phyloP scores from a whole-genome alignment of 2,797 vertebrate genomes.

The Halcyon smyrnensis region DNA sequence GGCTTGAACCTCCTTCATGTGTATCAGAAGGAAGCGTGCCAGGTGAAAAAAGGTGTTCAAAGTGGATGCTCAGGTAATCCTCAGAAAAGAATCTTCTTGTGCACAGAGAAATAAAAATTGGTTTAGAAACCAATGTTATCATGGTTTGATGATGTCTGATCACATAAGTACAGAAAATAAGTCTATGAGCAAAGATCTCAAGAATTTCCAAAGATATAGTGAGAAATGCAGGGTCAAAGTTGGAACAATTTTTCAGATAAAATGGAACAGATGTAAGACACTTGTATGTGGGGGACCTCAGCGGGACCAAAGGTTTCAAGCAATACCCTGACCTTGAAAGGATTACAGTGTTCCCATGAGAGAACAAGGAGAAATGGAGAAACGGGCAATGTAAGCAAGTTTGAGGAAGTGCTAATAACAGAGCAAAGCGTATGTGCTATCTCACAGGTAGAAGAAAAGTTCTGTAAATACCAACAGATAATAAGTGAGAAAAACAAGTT shows the following conservation, averaged over 20 bases:
- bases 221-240: background rate
- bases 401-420: too few relatives aligned
- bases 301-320: too few relatives aligned
- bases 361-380: too few relatives aligned
- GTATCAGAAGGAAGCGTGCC: fast-evolving
- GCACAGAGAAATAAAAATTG: background rate
- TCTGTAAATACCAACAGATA: too few relatives aligned
- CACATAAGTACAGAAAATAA: background rate
- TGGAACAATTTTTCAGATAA: background rate
- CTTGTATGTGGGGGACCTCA: fast-evolving
- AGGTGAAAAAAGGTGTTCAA: background rate
- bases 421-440: too few relatives aligned
- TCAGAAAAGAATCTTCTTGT: background rate
- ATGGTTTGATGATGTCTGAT: background rate
- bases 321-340: too few relatives aligned
- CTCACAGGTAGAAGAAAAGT: too few relatives aligned
- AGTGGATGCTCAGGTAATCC: background rate
- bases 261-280: background rate
- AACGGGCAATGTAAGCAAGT: too few relatives aligned
- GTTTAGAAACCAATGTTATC: background rate
- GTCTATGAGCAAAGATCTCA: background rate
- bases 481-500: too few relatives aligned
- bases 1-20: background rate
- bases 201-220: background rate
- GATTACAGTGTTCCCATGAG: too few relatives aligned